These are phyloP conservation scores for Oscheius sp. DNA, from an alignment of 2,888 invertebrate species.

Conservation along the genomic window DNA sequence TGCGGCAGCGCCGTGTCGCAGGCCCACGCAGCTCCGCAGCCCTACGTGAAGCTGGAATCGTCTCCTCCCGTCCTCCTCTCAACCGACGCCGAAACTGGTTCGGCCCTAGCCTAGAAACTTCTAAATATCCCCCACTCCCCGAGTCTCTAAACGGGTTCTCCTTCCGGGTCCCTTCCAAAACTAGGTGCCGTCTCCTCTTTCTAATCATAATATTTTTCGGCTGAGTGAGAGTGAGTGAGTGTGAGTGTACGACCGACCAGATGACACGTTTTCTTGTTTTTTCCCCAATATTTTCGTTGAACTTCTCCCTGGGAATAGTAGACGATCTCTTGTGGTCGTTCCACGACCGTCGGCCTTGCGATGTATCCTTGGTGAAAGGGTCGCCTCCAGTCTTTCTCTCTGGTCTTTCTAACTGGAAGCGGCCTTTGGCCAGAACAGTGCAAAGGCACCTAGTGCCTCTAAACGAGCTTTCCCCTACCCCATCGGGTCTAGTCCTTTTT, in stretches of 20 bases:
- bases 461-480: slow-evolving; percentile 13
- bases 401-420: slow-evolving; percentile 4
- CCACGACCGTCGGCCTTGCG: slow-evolving; percentile 28
- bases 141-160: slow-evolving; percentile 13
- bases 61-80: neutral
- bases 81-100: too few species aligned
- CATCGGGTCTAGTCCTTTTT: too few species aligned
- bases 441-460: slow-evolving; percentile 32
- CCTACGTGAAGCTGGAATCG: slow-evolving; percentile 18
- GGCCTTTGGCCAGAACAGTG: slow-evolving; percentile 12
- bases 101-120: too few species aligned
- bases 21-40: slow-evolving; percentile 23
- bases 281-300: neutral
- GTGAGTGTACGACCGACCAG: neutral
- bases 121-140: neutral
- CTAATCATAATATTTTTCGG: slow-evolving; percentile 2
- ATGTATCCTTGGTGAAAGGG: slow-evolving; percentile 18
- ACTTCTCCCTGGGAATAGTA: neutral
- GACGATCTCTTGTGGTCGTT: slow-evolving; percentile 16
- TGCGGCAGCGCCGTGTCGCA: slow-evolving; percentile 20
- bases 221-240: neutral
- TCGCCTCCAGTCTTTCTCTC: neutral
- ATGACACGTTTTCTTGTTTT: slow-evolving; percentile 10
- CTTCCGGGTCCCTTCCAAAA: slow-evolving; percentile 11
- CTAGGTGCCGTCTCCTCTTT: slow-evolving; percentile 15